These are phyloP conservation scores for Megalonaias nervosa DNA, from an alignment of 1,140 invertebrate genomes.

Conservation along the genomic window DNA sequence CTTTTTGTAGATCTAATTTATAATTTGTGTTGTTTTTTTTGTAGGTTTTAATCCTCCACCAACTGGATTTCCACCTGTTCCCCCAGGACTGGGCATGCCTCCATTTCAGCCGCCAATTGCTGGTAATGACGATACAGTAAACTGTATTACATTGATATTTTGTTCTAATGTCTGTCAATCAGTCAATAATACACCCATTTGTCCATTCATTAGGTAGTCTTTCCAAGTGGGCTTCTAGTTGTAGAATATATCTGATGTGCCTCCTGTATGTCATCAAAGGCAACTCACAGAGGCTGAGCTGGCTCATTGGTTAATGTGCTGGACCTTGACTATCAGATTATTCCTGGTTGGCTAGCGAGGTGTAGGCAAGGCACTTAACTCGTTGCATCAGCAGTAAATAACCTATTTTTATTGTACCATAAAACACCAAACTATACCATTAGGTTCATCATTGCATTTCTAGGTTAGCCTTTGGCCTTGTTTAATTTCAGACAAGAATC, in stretches of 20 bases:
- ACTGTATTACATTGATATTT: not conserved
- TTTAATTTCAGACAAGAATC: no score
- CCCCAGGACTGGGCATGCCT: slow-evolving; percentile 49
- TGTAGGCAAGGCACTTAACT: no score
- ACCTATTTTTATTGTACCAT: no score
- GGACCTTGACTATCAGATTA: no score
- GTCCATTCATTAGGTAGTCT: not conserved
- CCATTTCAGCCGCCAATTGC: slow-evolving; percentile 31
- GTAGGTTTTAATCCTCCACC: slow-evolving; percentile 49
- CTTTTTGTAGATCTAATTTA: not conserved
- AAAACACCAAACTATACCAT: no score
- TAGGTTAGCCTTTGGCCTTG: no score
- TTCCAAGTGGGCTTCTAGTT: not conserved
- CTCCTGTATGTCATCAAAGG: not conserved
- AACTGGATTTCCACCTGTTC: slow-evolving; percentile 45
- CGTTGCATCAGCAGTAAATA: no score
- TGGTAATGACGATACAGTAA: not conserved
- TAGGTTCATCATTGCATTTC: no score
- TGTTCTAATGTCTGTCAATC: not conserved
- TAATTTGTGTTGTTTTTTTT: slow-evolving; percentile 19
- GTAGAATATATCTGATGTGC: not conserved
- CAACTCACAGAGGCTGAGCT: no score
- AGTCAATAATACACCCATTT: slow-evolving; percentile 3
- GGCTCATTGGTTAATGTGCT: not conserved
- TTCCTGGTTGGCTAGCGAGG: no score